These are phyloP conservation scores for Melanostoma scalare DNA, from an alignment of 2,888 invertebrate genomes.

Conservation along the genomic window DNA sequence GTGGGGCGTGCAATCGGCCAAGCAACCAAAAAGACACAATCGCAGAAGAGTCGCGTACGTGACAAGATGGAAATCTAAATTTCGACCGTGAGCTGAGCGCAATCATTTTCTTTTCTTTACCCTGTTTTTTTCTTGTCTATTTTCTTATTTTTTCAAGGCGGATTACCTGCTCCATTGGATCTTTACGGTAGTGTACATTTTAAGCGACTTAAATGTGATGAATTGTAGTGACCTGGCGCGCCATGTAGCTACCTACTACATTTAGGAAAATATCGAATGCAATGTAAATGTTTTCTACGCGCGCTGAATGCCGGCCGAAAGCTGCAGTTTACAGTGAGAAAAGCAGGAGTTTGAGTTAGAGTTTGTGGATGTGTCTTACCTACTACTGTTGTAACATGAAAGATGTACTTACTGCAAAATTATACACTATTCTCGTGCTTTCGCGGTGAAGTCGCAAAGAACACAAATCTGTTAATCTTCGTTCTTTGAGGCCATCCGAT, in stretches of 20 bases:
- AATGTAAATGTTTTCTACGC: conserved; percentile 48
- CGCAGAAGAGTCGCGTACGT: conserved; percentile 72
- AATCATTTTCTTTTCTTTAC: conserved; percentile 55
- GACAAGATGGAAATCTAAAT: conserved; percentile 75
- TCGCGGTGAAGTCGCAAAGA: conserved; percentile 67
- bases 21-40: conserved; percentile 43
- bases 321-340: conserved; percentile 28
- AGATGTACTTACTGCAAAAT: conserved; percentile 51
- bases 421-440: conserved; percentile 57
- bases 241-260: conserved; percentile 60
- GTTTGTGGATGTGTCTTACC: conserved; percentile 37
- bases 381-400: conserved; percentile 45
- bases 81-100: conserved; percentile 72
- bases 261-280: conserved; percentile 53
- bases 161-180: conserved; percentile 51
- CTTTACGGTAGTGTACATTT: conserved; percentile 66
- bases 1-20: neutral
- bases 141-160: conserved; percentile 23
- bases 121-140: neutral
- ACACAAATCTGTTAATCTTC: conserved; percentile 64
- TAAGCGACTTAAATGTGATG: conserved; percentile 72
- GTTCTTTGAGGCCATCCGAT: conserved; percentile 69
- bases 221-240: conserved; percentile 67
- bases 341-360: conserved; percentile 36
- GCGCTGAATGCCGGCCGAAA: conserved; percentile 46